Percentiles rank a stretch among this genome's conserved stretches.
These are phyloP conservation scores for Neodontobutis hainanensis DNA, from an alignment of 2,113 vertebrate species.

Conservation along the genomic window DNA sequence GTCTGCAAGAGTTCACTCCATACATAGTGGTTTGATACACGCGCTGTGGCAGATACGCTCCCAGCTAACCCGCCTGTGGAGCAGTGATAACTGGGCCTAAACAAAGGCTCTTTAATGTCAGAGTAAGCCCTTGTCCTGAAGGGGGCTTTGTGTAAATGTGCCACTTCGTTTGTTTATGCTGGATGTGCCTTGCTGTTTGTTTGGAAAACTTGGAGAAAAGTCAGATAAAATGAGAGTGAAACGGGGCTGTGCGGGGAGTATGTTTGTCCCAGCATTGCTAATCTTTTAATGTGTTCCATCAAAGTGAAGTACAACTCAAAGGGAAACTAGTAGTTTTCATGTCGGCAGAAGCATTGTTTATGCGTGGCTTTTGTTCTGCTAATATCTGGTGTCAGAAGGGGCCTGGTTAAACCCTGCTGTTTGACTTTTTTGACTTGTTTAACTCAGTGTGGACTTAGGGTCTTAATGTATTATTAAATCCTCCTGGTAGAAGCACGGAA, in stretches of 20 bases:
- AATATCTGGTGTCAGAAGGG: constrained; percentile 6
- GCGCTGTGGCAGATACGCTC: constrained; percentile 43
- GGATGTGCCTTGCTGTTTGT: constrained; percentile 27
- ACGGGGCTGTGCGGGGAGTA: not conserved
- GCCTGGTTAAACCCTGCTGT: constrained; percentile 1
- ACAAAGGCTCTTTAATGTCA: constrained; percentile 78
- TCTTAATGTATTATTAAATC: not conserved
- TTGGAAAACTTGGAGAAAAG: constrained; percentile 23
- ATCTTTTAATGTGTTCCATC: constrained; percentile 39
- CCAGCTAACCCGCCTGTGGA: constrained; percentile 68
- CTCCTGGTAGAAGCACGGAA: not conserved
- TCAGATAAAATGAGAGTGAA: constrained; percentile 11
- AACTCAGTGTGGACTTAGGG: not conserved
- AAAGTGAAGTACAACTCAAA: constrained; percentile 10
- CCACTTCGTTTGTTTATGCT: constrained; percentile 28
- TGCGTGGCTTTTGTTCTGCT: constrained; percentile 10
- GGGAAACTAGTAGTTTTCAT: constrained; percentile 10
- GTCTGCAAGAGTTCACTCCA: constrained; percentile 58
- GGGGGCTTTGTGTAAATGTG: constrained; percentile 46
- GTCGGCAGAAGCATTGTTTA: constrained; percentile 17
- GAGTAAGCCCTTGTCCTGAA: constrained; percentile 72
- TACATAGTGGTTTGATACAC: constrained; percentile 40
- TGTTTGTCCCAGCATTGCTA: constrained; percentile 21
- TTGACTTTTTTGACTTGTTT: not conserved
- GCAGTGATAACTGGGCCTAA: constrained; percentile 73